These are phyloP conservation scores for Polydesmus complanatus DNA, from an alignment of 2,888 invertebrate genomes.

Conservation along the genomic window DNA sequence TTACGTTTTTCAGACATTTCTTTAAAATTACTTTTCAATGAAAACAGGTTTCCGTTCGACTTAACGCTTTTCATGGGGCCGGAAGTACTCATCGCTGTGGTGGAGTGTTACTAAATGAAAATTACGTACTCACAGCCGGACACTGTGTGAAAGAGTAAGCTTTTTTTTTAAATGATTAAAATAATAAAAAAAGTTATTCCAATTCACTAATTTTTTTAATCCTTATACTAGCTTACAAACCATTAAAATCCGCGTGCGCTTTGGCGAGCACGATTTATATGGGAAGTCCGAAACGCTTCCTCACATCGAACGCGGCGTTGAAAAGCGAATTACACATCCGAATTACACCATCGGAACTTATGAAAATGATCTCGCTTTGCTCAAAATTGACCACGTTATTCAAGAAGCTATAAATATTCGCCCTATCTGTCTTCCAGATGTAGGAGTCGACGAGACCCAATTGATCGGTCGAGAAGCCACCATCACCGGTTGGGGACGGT, in stretches of 20 bases:
- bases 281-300: constrained; percentile 71
- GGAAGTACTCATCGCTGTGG: constrained; percentile 86
- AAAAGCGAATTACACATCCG: constrained; percentile 56
- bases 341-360: constrained; percentile 91
- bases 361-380: constrained; percentile 79
- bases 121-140: constrained; percentile 87
- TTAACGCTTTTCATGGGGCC: constrained; percentile 85
- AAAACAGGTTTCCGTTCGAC: constrained; percentile 60
- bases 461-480: constrained; percentile 85
- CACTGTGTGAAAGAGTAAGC: constrained; percentile 90
- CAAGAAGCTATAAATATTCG: constrained; percentile 67
- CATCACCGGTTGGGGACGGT: constrained; percentile 72
- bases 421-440: constrained; percentile 79
- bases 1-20: neutral
- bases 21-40: neutral
- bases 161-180: neutral
- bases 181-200: neutral
- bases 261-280: constrained; percentile 85
- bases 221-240: constrained; percentile 74
- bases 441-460: constrained; percentile 48
- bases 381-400: constrained; percentile 64
- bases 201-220: too few relatives aligned
- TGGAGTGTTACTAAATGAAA: constrained; percentile 78
- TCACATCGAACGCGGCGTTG: constrained; percentile 67
- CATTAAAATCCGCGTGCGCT: constrained; percentile 77